Base-by-base conservation (phyloP, 2,888 invertebrate species). In the Oscheius onirici region DNA sequence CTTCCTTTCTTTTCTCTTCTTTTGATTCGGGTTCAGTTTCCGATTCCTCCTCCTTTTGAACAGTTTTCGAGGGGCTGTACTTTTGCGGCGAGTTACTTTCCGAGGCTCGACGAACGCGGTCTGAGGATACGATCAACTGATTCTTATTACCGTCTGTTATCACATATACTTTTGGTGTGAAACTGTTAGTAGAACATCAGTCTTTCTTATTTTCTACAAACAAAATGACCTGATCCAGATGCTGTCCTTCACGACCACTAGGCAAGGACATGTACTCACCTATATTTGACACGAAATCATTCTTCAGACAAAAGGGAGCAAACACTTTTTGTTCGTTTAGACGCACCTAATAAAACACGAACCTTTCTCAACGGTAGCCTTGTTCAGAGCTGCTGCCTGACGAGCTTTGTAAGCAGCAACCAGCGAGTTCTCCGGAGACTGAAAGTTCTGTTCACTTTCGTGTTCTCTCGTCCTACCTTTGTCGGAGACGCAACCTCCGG, bases 381-480 rank as follows among this genome's bases (percentile, higher is more conserved):
- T 66, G 40, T 58, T 70, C 13, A 74, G 41, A 22, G 70, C 73
- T n/a, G 69, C 72, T 46, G 58, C 51, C 46, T 78, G 78, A 28
- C 71, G 63, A 5, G 74, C 76, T 17, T 58, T 63, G 52, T 78
- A 75, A 22, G 58, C 73, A 0, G 72, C 72, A 11, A 76, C 75
- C 2, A 75, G 20, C 3, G 76, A 75, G 73, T 76, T 76, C 41
- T 75, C 69, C 13, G 69, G 69, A 28, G 69, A 58, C 60, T 69
- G 66, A 51, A 66, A 66, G 5, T 3, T 22, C 3, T 41, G 17
- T 44, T 2, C 43, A 3, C 15, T n/a, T 5, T 5, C 46, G 46
- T 46, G 13, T n/a, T 46, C 15, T n/a, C 46, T 46, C 17, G 24
- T 20, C 20, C 20, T 20, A 63, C 63, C 49, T 63, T 63, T 3